Conservation (phyloP, 2,113 vertebrate genomes). For the Phycodurus eques region DNA sequence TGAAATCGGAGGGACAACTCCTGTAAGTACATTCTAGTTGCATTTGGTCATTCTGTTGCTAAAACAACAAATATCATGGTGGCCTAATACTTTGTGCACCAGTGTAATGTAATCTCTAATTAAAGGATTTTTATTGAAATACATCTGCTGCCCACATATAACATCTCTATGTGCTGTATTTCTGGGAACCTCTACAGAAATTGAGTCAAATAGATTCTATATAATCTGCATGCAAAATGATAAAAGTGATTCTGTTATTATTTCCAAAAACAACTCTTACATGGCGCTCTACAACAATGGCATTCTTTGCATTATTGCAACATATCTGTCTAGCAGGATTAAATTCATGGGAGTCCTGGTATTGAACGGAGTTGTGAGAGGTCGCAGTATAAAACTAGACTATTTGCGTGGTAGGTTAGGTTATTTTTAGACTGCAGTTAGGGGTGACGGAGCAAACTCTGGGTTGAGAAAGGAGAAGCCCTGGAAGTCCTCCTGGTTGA, state of each 20-base stretch:
- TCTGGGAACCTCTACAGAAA: neutral
- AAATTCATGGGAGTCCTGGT: neutral
- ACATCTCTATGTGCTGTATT: neutral
- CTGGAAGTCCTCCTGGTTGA: conserved; percentile 85
- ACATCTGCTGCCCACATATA: neutral
- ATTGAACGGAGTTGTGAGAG: neutral
- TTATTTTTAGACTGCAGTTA: conserved; percentile 69
- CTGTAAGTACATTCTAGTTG: neutral
- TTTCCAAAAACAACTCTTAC: neutral
- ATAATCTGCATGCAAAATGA: neutral
- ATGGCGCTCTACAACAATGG: too few species aligned
- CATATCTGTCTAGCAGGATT: neutral
- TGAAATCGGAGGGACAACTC: too few species aligned
- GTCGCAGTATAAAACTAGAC: neutral
- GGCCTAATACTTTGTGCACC: neutral
- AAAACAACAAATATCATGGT: neutral
- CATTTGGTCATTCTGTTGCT: neutral
- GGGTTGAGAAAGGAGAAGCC: conserved; percentile 85
- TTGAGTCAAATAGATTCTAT: neutral
- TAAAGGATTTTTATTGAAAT: too few species aligned
- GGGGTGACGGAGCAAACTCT: conserved; percentile 73
- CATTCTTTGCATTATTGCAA: neutral
- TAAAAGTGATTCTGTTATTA: neutral
- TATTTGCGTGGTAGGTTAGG: neutral
- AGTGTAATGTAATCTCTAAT: neutral